Percentiles rank a stretch among this genome's conserved stretches.
These are phyloP conservation scores for Ethmia dodecea DNA, from an alignment of 2,888 invertebrate species.

Conservation along the genomic window DNA sequence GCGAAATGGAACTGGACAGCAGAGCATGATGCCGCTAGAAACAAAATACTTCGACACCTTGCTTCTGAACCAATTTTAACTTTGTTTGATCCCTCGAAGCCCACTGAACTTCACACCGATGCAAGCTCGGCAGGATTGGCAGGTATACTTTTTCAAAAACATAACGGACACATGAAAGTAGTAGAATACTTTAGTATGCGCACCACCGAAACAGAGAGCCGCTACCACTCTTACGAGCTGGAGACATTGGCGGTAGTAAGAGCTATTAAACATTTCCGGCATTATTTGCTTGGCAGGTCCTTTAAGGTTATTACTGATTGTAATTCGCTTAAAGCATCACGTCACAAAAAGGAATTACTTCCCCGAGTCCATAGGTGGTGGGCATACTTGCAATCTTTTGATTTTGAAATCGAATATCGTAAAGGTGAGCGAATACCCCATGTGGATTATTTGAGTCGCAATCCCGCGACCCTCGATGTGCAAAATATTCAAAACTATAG, in stretches of 20 bases:
- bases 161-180: not conserved
- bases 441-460: constrained; percentile 10
- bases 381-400: constrained; percentile 12
- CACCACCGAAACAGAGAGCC: constrained; percentile 7
- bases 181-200: constrained; percentile 6
- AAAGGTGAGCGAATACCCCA: constrained; percentile 11
- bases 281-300: constrained; percentile 9
- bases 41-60: not conserved
- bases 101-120: constrained; percentile 1
- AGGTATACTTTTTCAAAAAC: constrained; percentile 1
- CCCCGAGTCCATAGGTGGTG: constrained; percentile 16
- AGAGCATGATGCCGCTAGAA: not conserved
- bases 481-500: constrained; percentile 1
- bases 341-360: constrained; percentile 12
- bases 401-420: constrained; percentile 17
- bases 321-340: constrained; percentile 11
- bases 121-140: constrained; percentile 2
- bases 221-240: constrained; percentile 13
- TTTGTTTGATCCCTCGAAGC: constrained; percentile 1
- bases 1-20: constrained; percentile 2
- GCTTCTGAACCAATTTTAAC: not conserved
- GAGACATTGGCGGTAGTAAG: constrained; percentile 13
- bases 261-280: constrained; percentile 13
- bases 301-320: constrained; percentile 11
- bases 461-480: constrained; percentile 1